Evolutionary conservation across 2,113 vertebrate species (phyloP).

Genomic region (Platysteira castanea): DNA sequence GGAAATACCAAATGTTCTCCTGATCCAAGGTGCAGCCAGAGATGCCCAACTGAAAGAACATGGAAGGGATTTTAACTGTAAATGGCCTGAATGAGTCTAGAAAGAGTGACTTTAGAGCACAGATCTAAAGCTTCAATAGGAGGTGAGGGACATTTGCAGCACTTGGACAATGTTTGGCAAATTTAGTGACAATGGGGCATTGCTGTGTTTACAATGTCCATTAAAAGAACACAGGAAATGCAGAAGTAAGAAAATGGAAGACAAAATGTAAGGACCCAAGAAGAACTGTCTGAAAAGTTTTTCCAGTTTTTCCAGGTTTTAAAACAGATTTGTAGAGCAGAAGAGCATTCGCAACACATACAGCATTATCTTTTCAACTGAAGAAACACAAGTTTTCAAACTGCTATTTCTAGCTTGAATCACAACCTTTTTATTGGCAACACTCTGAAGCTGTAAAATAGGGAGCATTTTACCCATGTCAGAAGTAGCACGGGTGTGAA

Average conservation of each 20-base stretch:
- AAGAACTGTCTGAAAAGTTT: neutral
- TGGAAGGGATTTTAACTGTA: neutral
- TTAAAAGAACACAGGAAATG: neutral
- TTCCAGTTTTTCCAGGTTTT: neutral
- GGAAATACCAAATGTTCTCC: neutral
- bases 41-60: neutral
- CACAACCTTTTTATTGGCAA: neutral
- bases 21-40: neutral
- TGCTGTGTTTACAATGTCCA: neutral
- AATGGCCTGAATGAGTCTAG: neutral
- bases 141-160: neutral
- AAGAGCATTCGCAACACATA: neutral
- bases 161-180: neutral
- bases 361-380: neutral
- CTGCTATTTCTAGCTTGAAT: neutral
- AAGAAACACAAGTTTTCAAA: neutral
- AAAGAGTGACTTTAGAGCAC: neutral
- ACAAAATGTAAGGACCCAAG: neutral
- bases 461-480: neutral
- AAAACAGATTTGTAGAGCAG: neutral
- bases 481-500: neutral
- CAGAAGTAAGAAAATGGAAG: neutral
- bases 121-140: neutral
- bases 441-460: neutral
- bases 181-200: neutral